Evolutionary conservation across 2,797 vertebrate species (phyloP).

Genomic region (Anguilla megastoma): DNA sequence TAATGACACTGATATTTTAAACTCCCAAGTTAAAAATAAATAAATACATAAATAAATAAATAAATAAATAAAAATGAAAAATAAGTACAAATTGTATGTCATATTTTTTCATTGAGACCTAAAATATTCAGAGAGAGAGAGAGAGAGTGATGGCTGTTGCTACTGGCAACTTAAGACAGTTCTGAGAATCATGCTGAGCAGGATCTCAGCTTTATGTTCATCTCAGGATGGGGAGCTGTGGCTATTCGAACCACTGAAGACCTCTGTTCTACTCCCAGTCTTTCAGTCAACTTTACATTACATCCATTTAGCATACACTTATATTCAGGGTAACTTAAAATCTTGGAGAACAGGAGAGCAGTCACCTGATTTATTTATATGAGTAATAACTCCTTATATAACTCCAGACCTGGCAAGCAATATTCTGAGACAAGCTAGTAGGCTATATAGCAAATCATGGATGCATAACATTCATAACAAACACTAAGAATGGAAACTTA

Average conservation of each 20-base stretch:
- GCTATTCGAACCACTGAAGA: background rate
- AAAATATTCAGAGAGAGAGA: background rate
- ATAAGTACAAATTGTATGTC: background rate
- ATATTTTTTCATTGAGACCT: background rate
- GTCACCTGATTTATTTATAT: background rate
- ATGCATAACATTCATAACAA: background rate
- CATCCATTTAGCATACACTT: background rate
- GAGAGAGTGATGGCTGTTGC: background rate
- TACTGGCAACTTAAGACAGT: conserved; percentile 5
- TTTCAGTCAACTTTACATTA: background rate
- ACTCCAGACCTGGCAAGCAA: background rate
- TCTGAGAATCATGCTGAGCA: background rate
- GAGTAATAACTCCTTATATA: background rate
- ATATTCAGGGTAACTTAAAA: background rate
- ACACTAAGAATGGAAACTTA: background rate
- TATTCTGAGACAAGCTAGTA: background rate
- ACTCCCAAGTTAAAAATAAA: background rate
- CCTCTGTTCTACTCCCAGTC: background rate
- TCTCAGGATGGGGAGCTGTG: background rate
- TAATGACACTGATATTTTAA: background rate
- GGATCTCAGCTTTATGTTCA: background rate
- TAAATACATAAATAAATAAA: background rate
- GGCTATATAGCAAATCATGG: background rate
- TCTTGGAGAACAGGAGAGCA: background rate
- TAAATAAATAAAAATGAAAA: background rate